Evolutionary conservation across 2,113 vertebrate genomes (phyloP), one percentile per base, ranked within the genome.

Genomic region (Ceratotherium simum): DNA sequence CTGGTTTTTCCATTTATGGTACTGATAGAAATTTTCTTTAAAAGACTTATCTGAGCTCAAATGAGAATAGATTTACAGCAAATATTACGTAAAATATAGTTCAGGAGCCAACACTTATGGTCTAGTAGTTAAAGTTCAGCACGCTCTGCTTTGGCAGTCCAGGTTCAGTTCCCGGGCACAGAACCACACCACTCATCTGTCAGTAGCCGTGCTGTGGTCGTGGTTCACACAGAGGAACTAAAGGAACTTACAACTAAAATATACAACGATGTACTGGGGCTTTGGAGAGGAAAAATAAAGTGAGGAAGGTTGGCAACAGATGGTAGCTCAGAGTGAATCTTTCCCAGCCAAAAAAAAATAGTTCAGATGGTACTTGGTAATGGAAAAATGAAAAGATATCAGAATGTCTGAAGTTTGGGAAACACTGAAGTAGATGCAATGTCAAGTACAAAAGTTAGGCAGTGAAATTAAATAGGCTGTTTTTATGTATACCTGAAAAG

Each of bases 11-110:
- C 46, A 39, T 36, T 81, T 65, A 72, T 90, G 36, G 14, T n/a
- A 69, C 60, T 65, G 25, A 60, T 64, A 91, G 51, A 90, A 81
- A 65, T 73, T 80, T 76, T 29, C 31, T n/a, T 96, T 93, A 39
- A 91, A 95, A 69, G 86, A 64, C 56, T 93, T 80, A 83, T 14
- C 42, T 88, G 39, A 88, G 17, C 42, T 75, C 64, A 79, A 75
- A n/a, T 60, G 48, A 70, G 9, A 75, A 10, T 65, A 21, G 12
- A 23, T 88, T 91, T 84, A 88, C 2, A 70, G 54, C 80, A 48
- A 85, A 80, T 58, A 42, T 8, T 80, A 91, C 73, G 29, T 80
- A 70, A 88, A 42, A 42, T 42, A 42, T 42, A 42, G 42, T 42
- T 42, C 42, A 42, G 42, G 42, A 42, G 4, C 42, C 42, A 42